Percentiles rank a stretch among this genome's conserved stretches.
Conservation (phyloP, 2,113 vertebrate genomes). For the Ceyx margarethae region DNA sequence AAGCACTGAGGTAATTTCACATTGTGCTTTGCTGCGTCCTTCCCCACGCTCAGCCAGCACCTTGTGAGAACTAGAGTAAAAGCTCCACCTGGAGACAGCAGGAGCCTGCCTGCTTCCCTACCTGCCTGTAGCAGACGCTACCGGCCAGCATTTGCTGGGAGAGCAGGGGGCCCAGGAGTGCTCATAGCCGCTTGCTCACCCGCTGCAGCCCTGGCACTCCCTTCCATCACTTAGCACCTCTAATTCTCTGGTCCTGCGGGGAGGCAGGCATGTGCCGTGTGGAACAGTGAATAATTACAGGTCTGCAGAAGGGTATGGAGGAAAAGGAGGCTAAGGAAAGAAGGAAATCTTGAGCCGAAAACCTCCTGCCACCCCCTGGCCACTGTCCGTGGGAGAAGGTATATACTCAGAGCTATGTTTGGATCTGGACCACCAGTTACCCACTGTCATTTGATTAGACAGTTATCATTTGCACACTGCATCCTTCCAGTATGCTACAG, state of each 20-base stretch:
- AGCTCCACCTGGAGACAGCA: constrained; percentile 71
- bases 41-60: neutral
- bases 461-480: neutral
- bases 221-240: neutral
- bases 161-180: neutral
- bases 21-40: neutral
- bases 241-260: fast-evolving
- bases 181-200: neutral
- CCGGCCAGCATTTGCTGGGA: neutral
- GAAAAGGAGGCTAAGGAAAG: neutral
- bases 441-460: fast-evolving
- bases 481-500: neutral
- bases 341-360: neutral
- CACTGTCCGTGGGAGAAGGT: neutral
- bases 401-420: neutral
- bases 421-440: fast-evolving
- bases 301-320: neutral
- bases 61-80: constrained; percentile 58
- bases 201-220: neutral
- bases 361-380: neutral
- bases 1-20: constrained; percentile 1
- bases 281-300: neutral
- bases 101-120: neutral
- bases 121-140: fast-evolving
- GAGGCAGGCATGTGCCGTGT: fast-evolving